Evolutionary conservation across 2,888 invertebrate species (phyloP).

Genomic region (Drosophila parthenogenetica): DNA sequence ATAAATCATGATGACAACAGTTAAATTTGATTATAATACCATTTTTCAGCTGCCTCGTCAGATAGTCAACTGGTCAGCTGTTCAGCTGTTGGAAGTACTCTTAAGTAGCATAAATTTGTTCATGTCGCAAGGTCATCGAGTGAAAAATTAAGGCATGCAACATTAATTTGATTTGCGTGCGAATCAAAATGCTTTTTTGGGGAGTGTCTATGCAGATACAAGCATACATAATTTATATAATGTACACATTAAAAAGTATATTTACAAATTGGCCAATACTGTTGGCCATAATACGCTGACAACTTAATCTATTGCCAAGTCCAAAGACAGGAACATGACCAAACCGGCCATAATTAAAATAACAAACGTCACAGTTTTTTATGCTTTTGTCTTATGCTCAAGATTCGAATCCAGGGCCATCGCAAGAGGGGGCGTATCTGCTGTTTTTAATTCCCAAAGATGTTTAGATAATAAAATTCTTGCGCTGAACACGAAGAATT

Average conservation of each 20-base stretch:
- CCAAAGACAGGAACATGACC: slow-evolving; percentile 69
- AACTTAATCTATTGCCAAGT: slow-evolving; percentile 70
- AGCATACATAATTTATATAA: not conserved
- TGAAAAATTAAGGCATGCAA: slow-evolving; percentile 73
- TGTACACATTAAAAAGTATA: not conserved
- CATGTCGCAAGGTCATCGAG: slow-evolving; percentile 72
- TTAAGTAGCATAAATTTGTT: slow-evolving; percentile 67
- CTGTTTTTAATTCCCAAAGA: not conserved
- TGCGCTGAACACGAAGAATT: not conserved
- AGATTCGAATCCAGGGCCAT: slow-evolving; percentile 35
- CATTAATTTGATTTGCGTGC: slow-evolving; percentile 81
- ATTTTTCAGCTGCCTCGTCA: slow-evolving; percentile 58
- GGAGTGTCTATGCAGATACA: slow-evolving; percentile 44
- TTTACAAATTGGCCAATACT: slow-evolving; percentile 65
- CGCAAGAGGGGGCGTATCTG: slow-evolving; percentile 15
- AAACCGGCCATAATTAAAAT: slow-evolving; percentile 68
- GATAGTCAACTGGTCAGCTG: slow-evolving; percentile 31
- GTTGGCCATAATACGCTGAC: slow-evolving; percentile 66
- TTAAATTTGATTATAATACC: slow-evolving; percentile 80
- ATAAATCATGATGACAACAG: slow-evolving; percentile 81
- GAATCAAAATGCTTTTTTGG: slow-evolving; percentile 56
- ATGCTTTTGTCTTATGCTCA: slow-evolving; percentile 37
- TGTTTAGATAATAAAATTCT: slow-evolving; percentile 13
- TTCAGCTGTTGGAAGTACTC: slow-evolving; percentile 39
- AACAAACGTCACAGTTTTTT: slow-evolving; percentile 70